Percentiles rank a stretch among this genome's conserved stretches.
phyloP scores from a whole-genome alignment of 2,797 vertebrate species.

The Glossophaga mutica region DNA sequence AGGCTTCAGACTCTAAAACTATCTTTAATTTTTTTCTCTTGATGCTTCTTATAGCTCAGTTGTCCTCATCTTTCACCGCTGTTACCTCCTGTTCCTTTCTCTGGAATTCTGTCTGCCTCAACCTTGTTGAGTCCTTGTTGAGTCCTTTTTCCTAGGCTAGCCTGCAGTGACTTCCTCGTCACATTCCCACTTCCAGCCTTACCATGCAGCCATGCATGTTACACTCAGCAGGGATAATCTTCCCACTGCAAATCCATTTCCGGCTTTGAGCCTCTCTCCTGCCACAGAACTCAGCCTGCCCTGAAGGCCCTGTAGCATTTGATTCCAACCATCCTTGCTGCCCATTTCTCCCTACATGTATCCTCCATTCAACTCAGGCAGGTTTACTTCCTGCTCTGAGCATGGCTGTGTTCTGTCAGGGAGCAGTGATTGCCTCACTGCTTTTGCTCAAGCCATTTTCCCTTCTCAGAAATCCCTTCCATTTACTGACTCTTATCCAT shows the following conservation, averaged over 20 bases:
- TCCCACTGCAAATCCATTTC: neutral
- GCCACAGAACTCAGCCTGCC: neutral
- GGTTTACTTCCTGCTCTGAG: neutral
- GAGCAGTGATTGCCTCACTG: neutral
- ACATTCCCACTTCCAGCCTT: too few species aligned
- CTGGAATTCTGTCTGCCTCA: neutral
- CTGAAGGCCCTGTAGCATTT: neutral
- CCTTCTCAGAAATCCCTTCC: neutral
- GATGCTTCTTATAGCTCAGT: neutral
- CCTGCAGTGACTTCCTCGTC: neutral
- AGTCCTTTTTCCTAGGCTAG: neutral
- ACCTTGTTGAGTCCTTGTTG: fast-evolving
- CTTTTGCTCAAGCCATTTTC: neutral
- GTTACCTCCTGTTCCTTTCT: neutral
- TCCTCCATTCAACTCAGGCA: neutral
- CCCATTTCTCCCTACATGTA: fast-evolving
- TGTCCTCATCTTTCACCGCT: neutral
- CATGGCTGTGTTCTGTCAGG: neutral
- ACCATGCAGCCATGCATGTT: fast-evolving
- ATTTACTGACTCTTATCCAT: neutral
- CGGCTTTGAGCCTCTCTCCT: neutral
- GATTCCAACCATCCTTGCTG: neutral
- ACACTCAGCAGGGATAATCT: neutral
- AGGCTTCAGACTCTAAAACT: neutral
- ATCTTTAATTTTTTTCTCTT: neutral